These are phyloP conservation scores for Scaptomyza montana DNA, from an alignment of 1,140 invertebrate species.

Conservation along the genomic window DNA sequence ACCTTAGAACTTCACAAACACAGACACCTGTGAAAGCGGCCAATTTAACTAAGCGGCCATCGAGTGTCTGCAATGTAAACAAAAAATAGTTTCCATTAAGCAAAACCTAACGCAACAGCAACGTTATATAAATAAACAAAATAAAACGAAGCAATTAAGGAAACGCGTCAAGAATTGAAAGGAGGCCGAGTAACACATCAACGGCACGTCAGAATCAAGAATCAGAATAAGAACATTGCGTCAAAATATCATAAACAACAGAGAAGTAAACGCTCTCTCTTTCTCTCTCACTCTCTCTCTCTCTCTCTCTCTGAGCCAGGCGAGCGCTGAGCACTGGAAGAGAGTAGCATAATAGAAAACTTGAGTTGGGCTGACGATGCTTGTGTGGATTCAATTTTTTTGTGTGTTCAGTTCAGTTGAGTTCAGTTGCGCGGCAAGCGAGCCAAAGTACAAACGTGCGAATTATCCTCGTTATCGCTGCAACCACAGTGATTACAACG, in stretches of 20 bases:
- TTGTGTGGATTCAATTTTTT: constrained; percentile 39
- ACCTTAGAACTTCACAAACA: constrained; percentile 45
- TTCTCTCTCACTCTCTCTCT: constrained; percentile 12
- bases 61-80: constrained; percentile 46
- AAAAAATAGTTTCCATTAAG: constrained; percentile 26
- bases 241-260: constrained; percentile 51
- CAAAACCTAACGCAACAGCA: constrained; percentile 22
- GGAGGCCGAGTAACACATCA: not conserved
- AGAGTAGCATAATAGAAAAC: too few relatives aligned
- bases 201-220: constrained; percentile 3
- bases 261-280: constrained; percentile 14
- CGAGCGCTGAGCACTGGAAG: constrained; percentile 14
- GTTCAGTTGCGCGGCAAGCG: constrained; percentile 71
- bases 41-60: constrained; percentile 35
- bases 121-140: constrained; percentile 65
- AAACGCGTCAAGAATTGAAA: constrained; percentile 52
- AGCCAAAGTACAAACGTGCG: constrained; percentile 70
- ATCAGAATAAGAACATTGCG: constrained; percentile 32
- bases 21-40: constrained; percentile 67
- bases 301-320: constrained; percentile 18
- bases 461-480: constrained; percentile 56
- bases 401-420: not conserved
- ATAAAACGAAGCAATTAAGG: constrained; percentile 44
- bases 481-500: constrained; percentile 48
- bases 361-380: constrained; percentile 34